Conservation (phyloP, 2,888 invertebrate species). For the Dione juno region DNA sequence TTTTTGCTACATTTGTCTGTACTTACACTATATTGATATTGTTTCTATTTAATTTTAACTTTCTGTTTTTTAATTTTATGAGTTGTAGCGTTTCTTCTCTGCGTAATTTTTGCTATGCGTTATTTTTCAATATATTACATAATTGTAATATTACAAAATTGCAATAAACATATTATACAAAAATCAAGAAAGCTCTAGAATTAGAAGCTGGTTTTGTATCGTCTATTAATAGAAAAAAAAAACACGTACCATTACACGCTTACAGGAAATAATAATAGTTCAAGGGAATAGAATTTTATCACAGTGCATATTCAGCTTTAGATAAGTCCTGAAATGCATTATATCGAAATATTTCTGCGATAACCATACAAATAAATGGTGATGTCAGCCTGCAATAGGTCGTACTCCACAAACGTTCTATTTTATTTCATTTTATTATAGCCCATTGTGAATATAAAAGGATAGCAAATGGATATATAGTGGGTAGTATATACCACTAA, state of each 20-base stretch:
- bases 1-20: no score
- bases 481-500: background rate
- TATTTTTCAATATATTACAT: no score
- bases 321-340: constrained; percentile 15
- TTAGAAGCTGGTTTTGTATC: no score
- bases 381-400: constrained; percentile 17
- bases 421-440: constrained; percentile 12
- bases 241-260: background rate
- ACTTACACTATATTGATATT: no score
- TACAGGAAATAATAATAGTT: background rate
- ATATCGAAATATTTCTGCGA: constrained; percentile 17
- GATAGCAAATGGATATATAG: background rate
- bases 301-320: background rate
- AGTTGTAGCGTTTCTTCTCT: no score
- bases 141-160: no score
- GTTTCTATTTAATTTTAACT: no score
- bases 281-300: constrained; percentile 5
- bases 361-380: constrained; percentile 27
- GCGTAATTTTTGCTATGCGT: no score
- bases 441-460: background rate
- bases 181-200: no score
- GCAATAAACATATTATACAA: no score
- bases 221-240: background rate
- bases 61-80: no score
- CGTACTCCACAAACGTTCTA: constrained; percentile 10